Evolutionary conservation across 2,888 invertebrate species (phyloP).

Genomic region (Tetrapedia diversipes): DNA sequence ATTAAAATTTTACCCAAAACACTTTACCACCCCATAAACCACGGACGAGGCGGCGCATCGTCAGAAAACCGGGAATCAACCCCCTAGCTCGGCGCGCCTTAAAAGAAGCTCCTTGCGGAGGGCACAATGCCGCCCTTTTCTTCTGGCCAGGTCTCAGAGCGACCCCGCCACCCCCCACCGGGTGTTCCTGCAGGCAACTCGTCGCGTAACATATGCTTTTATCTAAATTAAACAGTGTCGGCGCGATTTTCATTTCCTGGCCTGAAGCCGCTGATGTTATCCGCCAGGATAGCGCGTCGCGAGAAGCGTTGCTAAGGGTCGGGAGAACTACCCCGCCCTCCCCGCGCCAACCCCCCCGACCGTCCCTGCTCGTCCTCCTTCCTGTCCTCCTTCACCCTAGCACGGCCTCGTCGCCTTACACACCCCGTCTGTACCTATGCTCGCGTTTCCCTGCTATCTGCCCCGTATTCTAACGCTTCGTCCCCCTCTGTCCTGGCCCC

Average conservation of each 20-base stretch:
- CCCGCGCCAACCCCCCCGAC: slow-evolving; percentile 14
- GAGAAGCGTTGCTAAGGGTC: slow-evolving; percentile 77
- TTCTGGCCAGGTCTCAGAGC: background rate
- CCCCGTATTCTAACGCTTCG: slow-evolving; percentile 72
- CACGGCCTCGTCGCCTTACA: slow-evolving; percentile 57
- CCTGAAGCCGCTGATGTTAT: slow-evolving; percentile 83
- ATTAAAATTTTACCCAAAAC: too few relatives aligned
- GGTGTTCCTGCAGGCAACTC: too few relatives aligned
- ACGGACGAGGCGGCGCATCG: slow-evolving; percentile 27
- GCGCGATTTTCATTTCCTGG: slow-evolving; percentile 85
- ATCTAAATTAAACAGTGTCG: slow-evolving; percentile 85
- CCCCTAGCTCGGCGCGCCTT: background rate
- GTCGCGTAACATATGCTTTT: slow-evolving; percentile 84
- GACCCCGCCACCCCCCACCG: too few relatives aligned
- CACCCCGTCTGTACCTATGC: slow-evolving; percentile 60
- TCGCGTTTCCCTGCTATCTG: slow-evolving; percentile 66
- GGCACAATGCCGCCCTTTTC: slow-evolving; percentile 37
- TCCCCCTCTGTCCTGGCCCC: slow-evolving; percentile 48
- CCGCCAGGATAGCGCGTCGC: slow-evolving; percentile 81
- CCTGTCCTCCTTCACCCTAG: slow-evolving; percentile 52
- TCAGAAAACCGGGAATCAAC: slow-evolving; percentile 61
- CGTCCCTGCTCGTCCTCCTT: slow-evolving; percentile 34
- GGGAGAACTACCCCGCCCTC: slow-evolving; percentile 75
- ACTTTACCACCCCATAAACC: background rate
- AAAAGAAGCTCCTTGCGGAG: slow-evolving; percentile 44